Conservation (phyloP, 2,888 invertebrate species). For the Drosophila buzzatii region DNA sequence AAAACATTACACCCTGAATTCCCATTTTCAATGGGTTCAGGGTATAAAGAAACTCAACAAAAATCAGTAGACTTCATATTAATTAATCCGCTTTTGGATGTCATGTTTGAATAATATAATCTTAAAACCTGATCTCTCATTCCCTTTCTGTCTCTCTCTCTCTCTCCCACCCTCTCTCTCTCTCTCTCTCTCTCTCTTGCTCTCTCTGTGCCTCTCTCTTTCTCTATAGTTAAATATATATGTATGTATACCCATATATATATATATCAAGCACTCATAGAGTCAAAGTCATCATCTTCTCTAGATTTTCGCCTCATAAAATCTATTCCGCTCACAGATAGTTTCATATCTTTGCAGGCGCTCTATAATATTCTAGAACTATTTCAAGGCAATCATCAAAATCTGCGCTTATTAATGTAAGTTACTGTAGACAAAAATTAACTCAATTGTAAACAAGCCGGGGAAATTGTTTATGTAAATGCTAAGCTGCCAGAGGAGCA, state of each 20-base stretch:
- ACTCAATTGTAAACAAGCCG: conserved; percentile 53
- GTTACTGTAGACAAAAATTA: conserved; percentile 48
- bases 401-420: conserved; percentile 21
- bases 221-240: no score
- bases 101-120: no score
- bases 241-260: no score
- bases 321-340: neutral
- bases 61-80: no score
- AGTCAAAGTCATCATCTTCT: neutral
- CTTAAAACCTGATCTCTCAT: no score
- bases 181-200: neutral
- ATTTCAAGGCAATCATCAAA: conserved; percentile 36
- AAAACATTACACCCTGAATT: no score
- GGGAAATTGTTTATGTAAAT: conserved; percentile 47
- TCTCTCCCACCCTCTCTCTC: neutral
- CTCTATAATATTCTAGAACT: conserved; percentile 6
- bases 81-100: no score
- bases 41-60: no score
- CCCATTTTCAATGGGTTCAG: no score
- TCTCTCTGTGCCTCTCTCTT: neutral
- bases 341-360: neutral
- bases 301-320: neutral
- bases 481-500: conserved; percentile 18
- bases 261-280: neutral
- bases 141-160: neutral